These are phyloP conservation scores for Misgurnus mizolepis DNA, from an alignment of 2,113 vertebrate species.

Conservation along the genomic window DNA sequence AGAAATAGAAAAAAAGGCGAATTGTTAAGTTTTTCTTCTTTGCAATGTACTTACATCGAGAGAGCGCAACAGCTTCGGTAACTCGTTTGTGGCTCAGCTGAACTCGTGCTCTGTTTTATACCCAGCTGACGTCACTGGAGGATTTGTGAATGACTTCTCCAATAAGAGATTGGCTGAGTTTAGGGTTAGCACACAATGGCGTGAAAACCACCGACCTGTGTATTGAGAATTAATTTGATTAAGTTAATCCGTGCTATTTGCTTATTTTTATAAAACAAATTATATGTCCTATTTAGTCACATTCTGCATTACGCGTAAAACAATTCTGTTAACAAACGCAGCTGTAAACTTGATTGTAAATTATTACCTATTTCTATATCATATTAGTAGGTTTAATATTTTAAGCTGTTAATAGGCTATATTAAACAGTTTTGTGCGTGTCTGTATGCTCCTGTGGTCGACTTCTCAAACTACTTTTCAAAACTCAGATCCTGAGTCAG, in stretches of 20 bases:
- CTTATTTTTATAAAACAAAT: constrained; percentile 52
- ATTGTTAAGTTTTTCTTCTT: background rate
- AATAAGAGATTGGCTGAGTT: constrained; percentile 76
- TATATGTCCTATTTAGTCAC: background rate
- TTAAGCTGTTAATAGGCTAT: too few relatives aligned
- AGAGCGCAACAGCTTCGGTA: constrained; percentile 27
- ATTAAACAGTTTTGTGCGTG: background rate
- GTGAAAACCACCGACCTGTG: constrained; percentile 76
- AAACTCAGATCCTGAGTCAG: constrained; percentile 11
- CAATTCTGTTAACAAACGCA: background rate
- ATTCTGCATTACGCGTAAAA: too few relatives aligned
- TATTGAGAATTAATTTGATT: constrained; percentile 96
- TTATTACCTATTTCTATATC: background rate
- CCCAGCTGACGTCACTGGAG: constrained; percentile 87
- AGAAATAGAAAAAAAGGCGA: background rate
- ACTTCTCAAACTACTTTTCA: background rate
- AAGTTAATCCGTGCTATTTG: constrained; percentile 85
- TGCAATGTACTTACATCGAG: background rate
- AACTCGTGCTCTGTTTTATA: constrained; percentile 87
- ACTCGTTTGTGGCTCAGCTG: constrained; percentile 67
- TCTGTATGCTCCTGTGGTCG: background rate
- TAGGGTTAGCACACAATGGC: constrained; percentile 64
- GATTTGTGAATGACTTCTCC: constrained; percentile 81
- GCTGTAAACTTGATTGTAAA: background rate
- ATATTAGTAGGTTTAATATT: background rate